Evolutionary conservation across 2,113 vertebrate genomes (phyloP).

Genomic region (Oenanthe melanoleuca): DNA sequence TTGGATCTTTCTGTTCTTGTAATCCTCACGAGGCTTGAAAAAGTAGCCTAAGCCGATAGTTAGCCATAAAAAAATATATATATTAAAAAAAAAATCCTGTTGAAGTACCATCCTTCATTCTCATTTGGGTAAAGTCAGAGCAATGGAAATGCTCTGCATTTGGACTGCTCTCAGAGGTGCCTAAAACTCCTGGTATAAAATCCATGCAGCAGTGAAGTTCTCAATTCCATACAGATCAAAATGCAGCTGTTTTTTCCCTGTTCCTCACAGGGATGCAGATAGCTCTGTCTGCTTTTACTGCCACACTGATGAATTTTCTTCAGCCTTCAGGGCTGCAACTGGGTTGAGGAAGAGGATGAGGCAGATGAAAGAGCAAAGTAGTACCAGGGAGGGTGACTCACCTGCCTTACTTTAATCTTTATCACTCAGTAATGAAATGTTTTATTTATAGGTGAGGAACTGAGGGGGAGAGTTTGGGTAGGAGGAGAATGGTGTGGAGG

Average conservation of each 20-base stretch:
- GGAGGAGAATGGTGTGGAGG: not conserved
- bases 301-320: not conserved
- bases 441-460: slow-evolving; percentile 14
- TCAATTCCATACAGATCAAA: not conserved
- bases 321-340: not conserved
- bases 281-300: not conserved
- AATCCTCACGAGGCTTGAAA: not conserved
- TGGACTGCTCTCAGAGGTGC: not conserved
- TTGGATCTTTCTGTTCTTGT: not conserved
- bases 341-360: slow-evolving; percentile 19
- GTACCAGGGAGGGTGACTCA: slow-evolving; percentile 13
- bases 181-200: not conserved
- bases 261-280: not conserved
- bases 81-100: not conserved
- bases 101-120: not conserved
- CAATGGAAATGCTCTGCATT: not conserved
- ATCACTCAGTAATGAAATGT: not conserved
- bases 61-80: not conserved
- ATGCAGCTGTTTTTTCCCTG: not conserved
- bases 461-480: not conserved
- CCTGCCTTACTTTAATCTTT: slow-evolving; percentile 29
- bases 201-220: not conserved
- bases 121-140: not conserved
- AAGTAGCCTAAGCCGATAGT: not conserved
- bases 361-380: not conserved